Percentiles rank a stretch among this genome's conserved stretches.
Evolutionary conservation across 2,113 vertebrate species (phyloP).

Genomic region (Grammomys surdaster): DNA sequence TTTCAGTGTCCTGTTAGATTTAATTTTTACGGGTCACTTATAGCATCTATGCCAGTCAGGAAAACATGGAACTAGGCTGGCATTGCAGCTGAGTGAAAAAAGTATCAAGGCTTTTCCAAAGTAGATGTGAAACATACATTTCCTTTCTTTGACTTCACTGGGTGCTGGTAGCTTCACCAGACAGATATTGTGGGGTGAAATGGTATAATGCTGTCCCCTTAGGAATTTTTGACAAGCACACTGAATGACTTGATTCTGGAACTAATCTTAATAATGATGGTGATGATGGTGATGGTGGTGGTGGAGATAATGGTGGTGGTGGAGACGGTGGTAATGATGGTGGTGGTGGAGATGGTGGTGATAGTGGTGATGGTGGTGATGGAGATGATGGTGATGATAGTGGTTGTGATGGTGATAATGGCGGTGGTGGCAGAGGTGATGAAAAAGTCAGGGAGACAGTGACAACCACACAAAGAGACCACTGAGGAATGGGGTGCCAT

Average conservation of each 20-base stretch:
- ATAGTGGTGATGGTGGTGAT: not conserved
- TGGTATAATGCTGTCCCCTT: slow-evolving; percentile 66
- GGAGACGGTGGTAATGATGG: not conserved
- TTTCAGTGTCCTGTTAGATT: slow-evolving; percentile 87
- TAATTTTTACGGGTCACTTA: slow-evolving; percentile 88
- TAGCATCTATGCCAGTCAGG: slow-evolving; percentile 86
- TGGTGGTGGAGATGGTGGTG: not conserved
- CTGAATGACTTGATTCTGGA: slow-evolving; percentile 71
- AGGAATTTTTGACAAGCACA: slow-evolving; percentile 74
- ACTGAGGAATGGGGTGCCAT: slow-evolving; percentile 76
- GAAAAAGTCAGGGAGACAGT: slow-evolving; percentile 72
- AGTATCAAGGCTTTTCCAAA: slow-evolving; percentile 87
- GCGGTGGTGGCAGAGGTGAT: slow-evolving; percentile 50
- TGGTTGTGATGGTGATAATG: slow-evolving; percentile 12
- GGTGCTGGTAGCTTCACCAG: slow-evolving; percentile 85
- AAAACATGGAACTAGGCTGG: slow-evolving; percentile 86
- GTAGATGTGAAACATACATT: slow-evolving; percentile 84
- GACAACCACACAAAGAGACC: slow-evolving; percentile 71
- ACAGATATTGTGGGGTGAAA: slow-evolving; percentile 83
- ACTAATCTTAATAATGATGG: slow-evolving; percentile 69
- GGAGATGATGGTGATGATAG: slow-evolving; percentile 1
- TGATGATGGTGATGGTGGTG: not conserved
- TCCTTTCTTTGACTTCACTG: slow-evolving; percentile 85
- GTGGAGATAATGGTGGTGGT: slow-evolving; percentile 31
- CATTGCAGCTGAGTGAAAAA: slow-evolving; percentile 86